Evolutionary conservation across 2,797 vertebrate genomes (phyloP).

Genomic region (Aeoliscus strigatus): DNA sequence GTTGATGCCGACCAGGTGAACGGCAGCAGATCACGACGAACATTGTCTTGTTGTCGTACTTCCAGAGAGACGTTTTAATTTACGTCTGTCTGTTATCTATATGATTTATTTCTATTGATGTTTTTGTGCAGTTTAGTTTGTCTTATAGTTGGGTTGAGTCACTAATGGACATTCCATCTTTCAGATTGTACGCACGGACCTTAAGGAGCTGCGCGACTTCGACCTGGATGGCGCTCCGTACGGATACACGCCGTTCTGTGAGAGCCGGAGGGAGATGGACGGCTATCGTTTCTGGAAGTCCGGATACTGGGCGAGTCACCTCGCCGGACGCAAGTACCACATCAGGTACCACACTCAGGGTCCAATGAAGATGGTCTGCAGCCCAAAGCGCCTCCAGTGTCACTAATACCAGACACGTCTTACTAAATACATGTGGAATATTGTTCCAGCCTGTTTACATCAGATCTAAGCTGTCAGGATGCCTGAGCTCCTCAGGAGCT

Average conservation of each 20-base stretch:
- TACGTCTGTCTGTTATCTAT: slow-evolving; percentile 2
- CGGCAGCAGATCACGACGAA: too few relatives aligned
- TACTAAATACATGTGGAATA: too few relatives aligned
- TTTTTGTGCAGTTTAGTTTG: too few relatives aligned
- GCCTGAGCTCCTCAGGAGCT: too few relatives aligned
- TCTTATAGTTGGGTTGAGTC: too few relatives aligned
- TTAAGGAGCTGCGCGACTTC: slow-evolving; percentile 88
- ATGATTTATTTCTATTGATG: slow-evolving; percentile 20
- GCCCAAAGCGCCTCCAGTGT: too few relatives aligned
- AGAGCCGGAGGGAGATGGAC: slow-evolving; percentile 93
- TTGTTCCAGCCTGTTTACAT: too few relatives aligned
- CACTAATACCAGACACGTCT: too few relatives aligned
- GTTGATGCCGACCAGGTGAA: slow-evolving; percentile 96
- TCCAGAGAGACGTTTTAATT: too few relatives aligned
- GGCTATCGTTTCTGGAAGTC: slow-evolving; percentile 97
- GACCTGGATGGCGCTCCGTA: slow-evolving; percentile 90
- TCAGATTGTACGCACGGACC: slow-evolving; percentile 91
- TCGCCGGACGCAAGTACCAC: slow-evolving; percentile 87
- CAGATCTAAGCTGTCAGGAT: too few relatives aligned
- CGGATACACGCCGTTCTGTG: slow-evolving; percentile 94
- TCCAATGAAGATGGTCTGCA: too few relatives aligned
- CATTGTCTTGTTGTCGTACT: not conserved
- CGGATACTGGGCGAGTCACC: slow-evolving; percentile 94
- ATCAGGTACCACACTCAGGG: slow-evolving; percentile 82
- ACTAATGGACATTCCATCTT: too few relatives aligned